These are phyloP conservation scores for Sphaerophoria taeniata DNA, from an alignment of 2,888 invertebrate species.

Conservation along the genomic window DNA sequence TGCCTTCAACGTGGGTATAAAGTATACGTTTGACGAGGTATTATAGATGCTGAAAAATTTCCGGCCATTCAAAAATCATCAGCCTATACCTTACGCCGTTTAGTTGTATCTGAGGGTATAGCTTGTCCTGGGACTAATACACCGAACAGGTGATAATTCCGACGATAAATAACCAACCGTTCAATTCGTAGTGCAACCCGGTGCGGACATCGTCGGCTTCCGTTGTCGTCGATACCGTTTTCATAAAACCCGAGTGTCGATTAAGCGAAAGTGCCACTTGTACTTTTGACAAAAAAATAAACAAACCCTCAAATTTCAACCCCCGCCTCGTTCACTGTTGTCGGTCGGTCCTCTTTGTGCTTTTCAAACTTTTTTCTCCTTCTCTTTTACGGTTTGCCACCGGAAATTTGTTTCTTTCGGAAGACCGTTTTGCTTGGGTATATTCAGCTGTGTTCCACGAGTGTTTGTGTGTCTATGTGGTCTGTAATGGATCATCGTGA, in stretches of 20 bases:
- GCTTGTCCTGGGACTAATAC: conserved; percentile 56
- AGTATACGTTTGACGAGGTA: conserved; percentile 60
- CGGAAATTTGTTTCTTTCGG: conserved; percentile 74
- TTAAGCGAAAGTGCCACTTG: conserved; percentile 69
- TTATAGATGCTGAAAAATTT: conserved; percentile 71
- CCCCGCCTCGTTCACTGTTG: conserved; percentile 44
- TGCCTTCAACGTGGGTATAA: not conserved
- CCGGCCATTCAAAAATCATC: conserved; percentile 68
- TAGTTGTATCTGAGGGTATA: not conserved
- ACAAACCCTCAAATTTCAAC: conserved; percentile 61
- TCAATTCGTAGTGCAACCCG: conserved; percentile 55
- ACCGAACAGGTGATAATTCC: conserved; percentile 73
- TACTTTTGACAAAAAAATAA: conserved; percentile 50
- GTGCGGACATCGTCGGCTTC: conserved; percentile 70
- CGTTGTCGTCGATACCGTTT: conserved; percentile 73
- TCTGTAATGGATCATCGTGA: conserved; percentile 72
- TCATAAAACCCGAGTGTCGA: conserved; percentile 57
- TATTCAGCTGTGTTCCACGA: not conserved
- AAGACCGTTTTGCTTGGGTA: conserved; percentile 45
- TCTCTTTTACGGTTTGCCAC: conserved; percentile 40
- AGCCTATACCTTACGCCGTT: conserved; percentile 27
- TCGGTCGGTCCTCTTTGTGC: not conserved
- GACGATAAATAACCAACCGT: conserved; percentile 72
- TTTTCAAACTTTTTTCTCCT: conserved; percentile 15
- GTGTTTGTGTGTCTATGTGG: conserved; percentile 29